Base-by-base conservation (phyloP, 2,113 vertebrate genomes). In the Dipodomys merriami region DNA sequence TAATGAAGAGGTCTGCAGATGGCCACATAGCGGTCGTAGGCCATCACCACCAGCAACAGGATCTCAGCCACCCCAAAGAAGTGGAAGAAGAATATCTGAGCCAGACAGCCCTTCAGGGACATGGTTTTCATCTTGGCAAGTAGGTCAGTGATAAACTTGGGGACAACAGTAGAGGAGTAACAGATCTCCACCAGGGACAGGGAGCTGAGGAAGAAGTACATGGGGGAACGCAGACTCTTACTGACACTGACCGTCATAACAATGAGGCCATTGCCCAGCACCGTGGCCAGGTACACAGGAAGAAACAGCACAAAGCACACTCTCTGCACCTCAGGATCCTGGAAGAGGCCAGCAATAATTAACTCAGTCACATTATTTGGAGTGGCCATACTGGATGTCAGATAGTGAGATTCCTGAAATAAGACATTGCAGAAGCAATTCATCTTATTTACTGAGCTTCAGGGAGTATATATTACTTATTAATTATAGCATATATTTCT, bases 41-140 rank as follows among this genome's bases (percentile, higher is more conserved):
- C 94, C 95, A 95, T 95, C 33, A 87, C 49, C 60, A 68, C 27
- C 1, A 95, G 86, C 53, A 95, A 1, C n/a, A 96, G 3, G 62
- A 85, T 84, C 68, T 96, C 94, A 62, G 94, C 7, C 0, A 95
- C 94, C 0, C 92, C 94, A 5, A 94, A 72, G 30, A 95, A 96
- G 7, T 95, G 94, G 44, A 81, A 94, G 73, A 96, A 94, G 82
- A 96, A 95, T 30, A 96, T 94, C 73, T 96, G 95, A 80, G 86
- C 5, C 68, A 95, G 0, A 39, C 95, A 96, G 0, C 94, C 86
- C 12, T 95, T 33, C 49, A 96, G 33, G 0, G 95, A 92, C 72
- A 92, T 92, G 78, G 90, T 84, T 27, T 95, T 96, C 8, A 90
- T 49, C 78, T 87, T 23, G 12, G 44, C 6, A 13, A 95, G 83